Evolutionary conservation across 1,140 invertebrate genomes (phyloP), one percentile per base, ranked within the genome.

Genomic region (Elymnias hypermnestra): DNA sequence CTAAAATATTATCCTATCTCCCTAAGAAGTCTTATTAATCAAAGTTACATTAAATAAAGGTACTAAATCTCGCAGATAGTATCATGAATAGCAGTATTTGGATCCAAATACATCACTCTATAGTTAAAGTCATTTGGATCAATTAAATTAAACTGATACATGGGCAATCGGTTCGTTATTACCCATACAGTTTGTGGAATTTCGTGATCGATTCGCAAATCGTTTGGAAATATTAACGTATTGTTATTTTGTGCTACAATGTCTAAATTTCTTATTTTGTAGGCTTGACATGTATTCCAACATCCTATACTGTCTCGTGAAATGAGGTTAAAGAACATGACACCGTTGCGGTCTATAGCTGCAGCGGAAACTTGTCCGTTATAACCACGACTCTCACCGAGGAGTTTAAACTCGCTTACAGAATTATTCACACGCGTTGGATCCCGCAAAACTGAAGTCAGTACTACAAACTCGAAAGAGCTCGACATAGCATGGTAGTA

Each of bases 401-500:
- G 87, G 0, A 91, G 83, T 28, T 88, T 78, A 56, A 94, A 93
- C 26, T 88, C 88, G 13, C 90, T 88, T 1, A 87, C 79, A 1
- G 87, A 76, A 3, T 89, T 75, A 17, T 66, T 62, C 67, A 88
- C 88, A 0, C 89, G 87, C 0, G 85, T 81, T 45, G 92, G 90
- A 44, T 93, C 90, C 1, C 88, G 71, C 1, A 95, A 72, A 0
- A 92, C 81, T 0, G 90, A 89, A 0, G 92, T 90, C 7, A 89
- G 88, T 0, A 94, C 91, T 2, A 89, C 88, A 62, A 94, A 95
- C 72, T 95, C 93, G 28, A 84, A 69, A 45, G 90, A 92, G 64
- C 93, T 92, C 0, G 93, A 93, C 92, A 95, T 92, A 0, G 93
- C 88, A 74, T 95, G 93, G 60, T 94, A 95, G 55, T 91, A 94